phyloP scores from a whole-genome alignment of 35 echinoderm and acorn worm genomes.

The Anneissia japonica region DNA sequence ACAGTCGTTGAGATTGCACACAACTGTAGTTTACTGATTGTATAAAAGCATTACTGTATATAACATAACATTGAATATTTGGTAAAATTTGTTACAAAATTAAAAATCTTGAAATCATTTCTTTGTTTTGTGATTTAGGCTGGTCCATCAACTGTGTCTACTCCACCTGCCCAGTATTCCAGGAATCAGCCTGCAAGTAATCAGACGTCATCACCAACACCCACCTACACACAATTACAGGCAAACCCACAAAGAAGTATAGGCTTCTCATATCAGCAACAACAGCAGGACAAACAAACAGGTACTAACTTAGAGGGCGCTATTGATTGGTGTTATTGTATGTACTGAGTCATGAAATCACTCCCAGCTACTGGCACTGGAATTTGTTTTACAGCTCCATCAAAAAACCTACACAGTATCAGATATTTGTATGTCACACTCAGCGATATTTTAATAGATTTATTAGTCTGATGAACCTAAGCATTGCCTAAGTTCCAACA shows the following conservation, averaged over 20 bases:
- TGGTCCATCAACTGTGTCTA: constrained; percentile 24
- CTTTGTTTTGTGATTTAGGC: neutral
- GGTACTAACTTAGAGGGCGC: constrained; percentile 47
- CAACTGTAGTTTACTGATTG: neutral
- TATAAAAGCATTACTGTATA: no score
- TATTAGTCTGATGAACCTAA: neutral
- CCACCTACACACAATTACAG: constrained; percentile 92
- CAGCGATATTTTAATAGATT: neutral
- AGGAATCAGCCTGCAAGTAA: constrained; percentile 32
- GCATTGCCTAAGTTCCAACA: no score
- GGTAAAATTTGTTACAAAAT: no score
- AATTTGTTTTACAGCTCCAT: neutral
- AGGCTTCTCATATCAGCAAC: constrained; percentile 68
- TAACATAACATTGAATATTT: no score
- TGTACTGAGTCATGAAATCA: neutral
- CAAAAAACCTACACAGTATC: neutral
- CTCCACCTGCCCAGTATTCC: constrained; percentile 46
- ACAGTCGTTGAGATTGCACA: neutral
- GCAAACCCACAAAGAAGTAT: constrained; percentile 30
- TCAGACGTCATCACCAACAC: constrained; percentile 58
- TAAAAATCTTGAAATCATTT: no score
- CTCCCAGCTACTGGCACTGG: neutral
- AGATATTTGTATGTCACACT: neutral
- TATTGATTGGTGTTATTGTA: neutral
- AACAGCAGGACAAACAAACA: constrained; percentile 31